phyloP scores from a whole-genome alignment of 2,888 invertebrate genomes.

The Creontiades dilutus region DNA sequence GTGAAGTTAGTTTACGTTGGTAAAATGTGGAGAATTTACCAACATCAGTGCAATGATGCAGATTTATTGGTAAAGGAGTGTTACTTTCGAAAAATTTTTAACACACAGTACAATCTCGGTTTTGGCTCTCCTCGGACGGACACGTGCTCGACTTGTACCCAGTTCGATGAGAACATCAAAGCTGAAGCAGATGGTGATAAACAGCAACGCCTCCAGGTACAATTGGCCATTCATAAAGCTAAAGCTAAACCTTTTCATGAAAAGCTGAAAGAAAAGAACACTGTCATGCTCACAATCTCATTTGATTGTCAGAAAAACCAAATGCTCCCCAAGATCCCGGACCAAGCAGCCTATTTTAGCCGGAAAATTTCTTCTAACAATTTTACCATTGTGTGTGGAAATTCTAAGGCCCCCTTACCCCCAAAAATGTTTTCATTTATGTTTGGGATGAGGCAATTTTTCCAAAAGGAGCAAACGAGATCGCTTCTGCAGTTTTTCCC shows the following conservation, averaged over 20 bases:
- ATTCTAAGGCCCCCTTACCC: neutral
- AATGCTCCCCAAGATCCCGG: slow-evolving; percentile 27
- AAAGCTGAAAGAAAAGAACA: slow-evolving; percentile 73
- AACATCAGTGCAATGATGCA: slow-evolving; percentile 48
- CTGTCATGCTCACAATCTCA: slow-evolving; percentile 74
- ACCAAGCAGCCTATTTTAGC: slow-evolving; percentile 33
- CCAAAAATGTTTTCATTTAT: slow-evolving; percentile 71
- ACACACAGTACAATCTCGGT: slow-evolving; percentile 44
- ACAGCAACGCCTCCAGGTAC: neutral
- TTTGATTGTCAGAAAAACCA: slow-evolving; percentile 77
- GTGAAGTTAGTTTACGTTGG: too few species aligned
- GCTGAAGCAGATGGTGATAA: neutral
- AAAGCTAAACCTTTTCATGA: slow-evolving; percentile 76
- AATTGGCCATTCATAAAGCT: slow-evolving; percentile 72
- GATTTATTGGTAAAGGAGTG: slow-evolving; percentile 52
- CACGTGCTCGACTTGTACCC: slow-evolving; percentile 55
- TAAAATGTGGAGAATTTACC: slow-evolving; percentile 61
- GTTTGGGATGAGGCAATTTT: slow-evolving; percentile 77
- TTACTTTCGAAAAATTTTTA: slow-evolving; percentile 58
- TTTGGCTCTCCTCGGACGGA: slow-evolving; percentile 55
- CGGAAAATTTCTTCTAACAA: neutral
- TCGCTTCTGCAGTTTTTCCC: slow-evolving; percentile 76
- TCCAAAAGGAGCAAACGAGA: slow-evolving; percentile 77
- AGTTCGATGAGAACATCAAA: slow-evolving; percentile 57
- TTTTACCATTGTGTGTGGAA: slow-evolving; percentile 14